These are phyloP conservation scores for Platyscapa corneri DNA, from an alignment of 1,140 invertebrate genomes.

Conservation along the genomic window DNA sequence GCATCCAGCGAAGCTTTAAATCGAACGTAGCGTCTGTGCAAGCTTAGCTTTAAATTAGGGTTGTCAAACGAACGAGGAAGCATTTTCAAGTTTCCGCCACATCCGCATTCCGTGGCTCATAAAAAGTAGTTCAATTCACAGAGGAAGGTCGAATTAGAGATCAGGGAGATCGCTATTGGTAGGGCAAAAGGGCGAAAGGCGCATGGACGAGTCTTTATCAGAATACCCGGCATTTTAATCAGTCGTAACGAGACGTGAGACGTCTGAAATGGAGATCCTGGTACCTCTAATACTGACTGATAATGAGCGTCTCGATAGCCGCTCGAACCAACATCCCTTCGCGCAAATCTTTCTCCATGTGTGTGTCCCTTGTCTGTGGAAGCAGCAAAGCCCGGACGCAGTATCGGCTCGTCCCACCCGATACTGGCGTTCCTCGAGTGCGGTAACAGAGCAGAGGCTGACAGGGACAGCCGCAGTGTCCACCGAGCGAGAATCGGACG, in stretches of 20 bases:
- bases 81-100: background rate
- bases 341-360: background rate
- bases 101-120: background rate
- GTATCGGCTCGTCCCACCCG: background rate
- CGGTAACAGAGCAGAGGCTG: background rate
- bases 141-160: background rate
- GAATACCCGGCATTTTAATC: background rate
- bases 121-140: background rate
- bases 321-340: constrained; percentile 7
- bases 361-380: background rate
- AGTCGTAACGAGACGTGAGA: background rate
- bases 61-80: background rate
- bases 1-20: too few species aligned
- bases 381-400: background rate
- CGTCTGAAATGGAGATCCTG: background rate
- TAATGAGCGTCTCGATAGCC: constrained; percentile 48
- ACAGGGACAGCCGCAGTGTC: background rate
- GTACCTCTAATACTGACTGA: background rate
- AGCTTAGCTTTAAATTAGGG: background rate
- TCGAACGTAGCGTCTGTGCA: too few species aligned
- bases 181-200: background rate
- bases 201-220: background rate
- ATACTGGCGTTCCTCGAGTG: background rate
- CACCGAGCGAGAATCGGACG: background rate
- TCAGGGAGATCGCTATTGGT: background rate